phyloP scores from a whole-genome alignment of 1,140 invertebrate genomes.

The Lamellibrachia luymesi region DNA sequence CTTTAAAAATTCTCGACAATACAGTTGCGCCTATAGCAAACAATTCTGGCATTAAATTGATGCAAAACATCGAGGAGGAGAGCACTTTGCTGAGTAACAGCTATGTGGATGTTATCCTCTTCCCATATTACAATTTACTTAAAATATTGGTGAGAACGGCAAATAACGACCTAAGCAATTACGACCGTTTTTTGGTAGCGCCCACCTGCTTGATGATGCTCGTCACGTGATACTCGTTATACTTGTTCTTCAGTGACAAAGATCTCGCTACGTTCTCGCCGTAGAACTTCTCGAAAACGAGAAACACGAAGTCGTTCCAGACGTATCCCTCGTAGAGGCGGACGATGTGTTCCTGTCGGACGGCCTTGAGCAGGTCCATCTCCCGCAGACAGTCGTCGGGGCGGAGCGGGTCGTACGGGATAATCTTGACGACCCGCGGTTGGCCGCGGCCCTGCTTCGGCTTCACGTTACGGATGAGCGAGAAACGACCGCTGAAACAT shows the following conservation, averaged over 20 bases:
- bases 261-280: constrained; percentile 89
- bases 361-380: constrained; percentile 72
- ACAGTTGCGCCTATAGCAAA: too few relatives aligned
- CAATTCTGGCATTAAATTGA: neutral
- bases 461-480: constrained; percentile 29
- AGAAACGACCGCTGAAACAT: constrained; percentile 72
- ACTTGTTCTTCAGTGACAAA: constrained; percentile 80
- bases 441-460: constrained; percentile 30
- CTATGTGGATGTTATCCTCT: too few relatives aligned
- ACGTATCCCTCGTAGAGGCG: constrained; percentile 63
- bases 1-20: too few relatives aligned
- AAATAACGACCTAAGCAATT: neutral
- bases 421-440: constrained; percentile 28
- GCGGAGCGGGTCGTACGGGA: constrained; percentile 31
- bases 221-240: constrained; percentile 86
- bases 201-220: constrained; percentile 74
- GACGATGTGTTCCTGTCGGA: constrained; percentile 83
- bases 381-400: constrained; percentile 60
- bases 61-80: neutral
- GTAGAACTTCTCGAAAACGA: constrained; percentile 84
- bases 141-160: neutral
- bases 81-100: neutral
- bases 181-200: neutral
- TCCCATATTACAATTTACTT: neutral
- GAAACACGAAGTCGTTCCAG: constrained; percentile 55